Percentiles rank a stretch among this genome's conserved stretches.
Evolutionary conservation across 1,140 invertebrate species (phyloP).

Genomic region (Eubasilissa regina): DNA sequence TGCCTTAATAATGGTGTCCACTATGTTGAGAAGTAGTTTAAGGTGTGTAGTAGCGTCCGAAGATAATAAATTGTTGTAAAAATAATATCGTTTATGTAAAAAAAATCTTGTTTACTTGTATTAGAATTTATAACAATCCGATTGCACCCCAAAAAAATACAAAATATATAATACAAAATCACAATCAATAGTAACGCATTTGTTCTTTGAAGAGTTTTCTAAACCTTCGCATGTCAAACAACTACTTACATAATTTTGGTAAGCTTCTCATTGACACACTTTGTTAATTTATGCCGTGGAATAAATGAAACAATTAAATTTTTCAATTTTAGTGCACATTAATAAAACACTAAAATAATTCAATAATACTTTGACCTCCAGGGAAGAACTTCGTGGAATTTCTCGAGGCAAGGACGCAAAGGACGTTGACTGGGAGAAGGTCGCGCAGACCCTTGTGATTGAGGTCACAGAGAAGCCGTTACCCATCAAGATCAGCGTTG

Average conservation of each 20-base stretch:
- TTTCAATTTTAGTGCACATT: neutral
- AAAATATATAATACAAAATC: too few species aligned
- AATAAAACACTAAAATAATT: neutral
- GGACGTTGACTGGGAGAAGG: slow-evolving; percentile 87
- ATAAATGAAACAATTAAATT: neutral
- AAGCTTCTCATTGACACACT: neutral
- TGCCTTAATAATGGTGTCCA: too few species aligned
- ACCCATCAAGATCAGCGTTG: slow-evolving; percentile 85
- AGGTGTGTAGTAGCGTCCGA: too few species aligned
- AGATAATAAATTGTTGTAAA: too few species aligned
- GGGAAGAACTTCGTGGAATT: slow-evolving; percentile 89
- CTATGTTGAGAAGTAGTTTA: too few species aligned
- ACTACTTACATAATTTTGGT: neutral
- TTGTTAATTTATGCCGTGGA: neutral
- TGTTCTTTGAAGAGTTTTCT: neutral
- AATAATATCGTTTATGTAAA: too few species aligned
- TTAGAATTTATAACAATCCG: too few species aligned
- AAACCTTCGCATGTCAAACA: too few species aligned
- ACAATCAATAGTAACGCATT: too few species aligned
- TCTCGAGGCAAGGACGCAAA: slow-evolving; percentile 85
- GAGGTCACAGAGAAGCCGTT: slow-evolving; percentile 80
- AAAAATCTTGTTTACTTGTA: too few species aligned
- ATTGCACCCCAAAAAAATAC: too few species aligned
- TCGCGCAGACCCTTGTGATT: slow-evolving; percentile 72
- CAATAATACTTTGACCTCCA: slow-evolving; percentile 60